Base-by-base conservation (phyloP, 2,888 invertebrate species). In the Cheilosia scutellata region DNA sequence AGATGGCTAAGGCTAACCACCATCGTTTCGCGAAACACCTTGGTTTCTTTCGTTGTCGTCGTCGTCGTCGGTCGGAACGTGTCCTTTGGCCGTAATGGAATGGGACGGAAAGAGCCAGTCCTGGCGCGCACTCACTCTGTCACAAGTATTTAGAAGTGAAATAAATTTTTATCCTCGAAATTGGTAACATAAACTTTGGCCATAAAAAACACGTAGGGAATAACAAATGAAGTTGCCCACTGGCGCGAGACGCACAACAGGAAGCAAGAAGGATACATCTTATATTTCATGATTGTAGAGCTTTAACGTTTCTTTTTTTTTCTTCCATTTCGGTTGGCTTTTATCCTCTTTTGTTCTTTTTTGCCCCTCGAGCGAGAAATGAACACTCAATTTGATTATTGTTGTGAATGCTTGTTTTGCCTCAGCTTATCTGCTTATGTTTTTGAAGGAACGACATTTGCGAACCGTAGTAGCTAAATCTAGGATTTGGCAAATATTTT, bases 321-420 rank as follows among this genome's bases (percentile, higher is more conserved):
- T 65, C 20, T 5, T 40, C 13, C 29, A 25, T 6, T 13, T 63
- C 16, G 4, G 2, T 58, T 37, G 11, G 11, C 3, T 37, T 37
- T 37, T 29, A 29, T 11, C 37, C 37, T 37, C 20, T 33, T 31
- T 47, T 42, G 27, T 57, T 27, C 9, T 20, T 11, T 37, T 11
- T 20, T 58, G 25, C n/a, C 78, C 62, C 74, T 33, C 42, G 29
- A 74, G 74, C 70, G 31, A 70, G 74, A 65, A 84, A 70, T 82
- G 82, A 86, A 62, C 84, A 86, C 80, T 76, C 84, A 86, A 86
- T 86, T 86, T 86, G 84, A 82, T 86, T 82, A 82, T 82, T 82
- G 51, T 71, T 82, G 70, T 60, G 80, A 75, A 65, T 82, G 71
- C 65, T 86, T 80, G 75, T 66, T 82, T 82, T 33, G 57, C 65